Evolutionary conservation across 1,140 invertebrate species (phyloP), one percentile per base, ranked within the genome.

Genomic region (Drosophila takahashii): DNA sequence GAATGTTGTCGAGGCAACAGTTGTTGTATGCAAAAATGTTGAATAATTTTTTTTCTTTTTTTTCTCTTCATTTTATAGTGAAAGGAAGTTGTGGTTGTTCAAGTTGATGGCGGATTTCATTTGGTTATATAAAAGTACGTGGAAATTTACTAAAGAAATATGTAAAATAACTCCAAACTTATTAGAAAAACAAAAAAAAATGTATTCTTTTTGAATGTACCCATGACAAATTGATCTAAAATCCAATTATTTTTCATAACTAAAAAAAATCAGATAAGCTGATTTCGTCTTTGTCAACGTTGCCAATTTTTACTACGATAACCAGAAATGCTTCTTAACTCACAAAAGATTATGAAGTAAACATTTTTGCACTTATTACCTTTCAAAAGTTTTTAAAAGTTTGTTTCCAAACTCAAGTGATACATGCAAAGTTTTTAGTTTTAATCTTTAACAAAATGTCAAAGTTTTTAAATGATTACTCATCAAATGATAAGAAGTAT

Each of bases 31-130:
- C 48, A 34, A 51, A 51, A 51, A 18, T 51, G 48, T 51, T 51
- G 48, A 34, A 51, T 51, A 51, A 51, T 34, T 51, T 51, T 34
- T 9, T 10, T 9, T 34, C 48, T 48, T 48, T 48, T 26, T 44
- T 45, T 13, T 48, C 3, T 15, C 8, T 51, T 15, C 8, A 34
- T 18, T 34, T 44, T 44, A 51, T 51, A 34, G 48, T 51, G 48
- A 51, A 51, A 51, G 48, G 48, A 51, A 51, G 29, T 51, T 32
- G 48, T 51, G 15, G 48, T 18, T 51, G 48, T 18, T 51, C 29
- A 29, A 6, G 29, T 9, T 18, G 48, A 34, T 32, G 29, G 15
- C 15, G 48, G 45, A 47, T n/a, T 47, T 47, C 18, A 8, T 27
- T n/a, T 15, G 45, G 48, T 51, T 51, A 51, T 6, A 27, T 50